Evolutionary conservation across 2,113 vertebrate species (phyloP).

Genomic region (Cricetomys ansorgei): DNA sequence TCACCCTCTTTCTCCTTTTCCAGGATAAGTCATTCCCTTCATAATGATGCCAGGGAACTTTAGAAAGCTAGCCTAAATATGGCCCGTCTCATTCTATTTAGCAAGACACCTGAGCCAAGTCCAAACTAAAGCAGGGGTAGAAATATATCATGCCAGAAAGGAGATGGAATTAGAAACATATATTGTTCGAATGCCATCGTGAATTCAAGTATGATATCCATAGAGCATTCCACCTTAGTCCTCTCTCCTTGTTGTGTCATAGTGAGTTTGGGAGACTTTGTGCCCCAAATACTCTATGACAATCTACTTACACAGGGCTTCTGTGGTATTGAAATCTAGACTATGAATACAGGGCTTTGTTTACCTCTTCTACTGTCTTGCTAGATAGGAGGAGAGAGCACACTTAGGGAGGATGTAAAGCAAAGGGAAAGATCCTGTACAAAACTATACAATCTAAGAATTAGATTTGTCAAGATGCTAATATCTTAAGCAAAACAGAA

Average conservation of each 20-base stretch:
- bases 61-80: not conserved
- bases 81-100: not conserved
- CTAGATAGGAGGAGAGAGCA: not conserved
- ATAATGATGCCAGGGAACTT: not conserved
- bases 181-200: not conserved
- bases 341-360: not conserved
- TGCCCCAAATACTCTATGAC: not conserved
- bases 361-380: not conserved
- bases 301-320: not conserved
- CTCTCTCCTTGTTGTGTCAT: not conserved
- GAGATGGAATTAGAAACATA: not conserved
- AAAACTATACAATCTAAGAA: constrained; percentile 51
- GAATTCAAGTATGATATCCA: not conserved
- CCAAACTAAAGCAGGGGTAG: not conserved
- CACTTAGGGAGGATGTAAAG: not conserved
- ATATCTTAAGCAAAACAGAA: constrained; percentile 86
- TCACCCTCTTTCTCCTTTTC: not conserved
- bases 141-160: not conserved
- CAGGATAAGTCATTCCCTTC: not conserved
- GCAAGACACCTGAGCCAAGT: not conserved
- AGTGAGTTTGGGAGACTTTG: not conserved
- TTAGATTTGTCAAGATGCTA: constrained; percentile 85
- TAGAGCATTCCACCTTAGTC: not conserved
- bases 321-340: not conserved
- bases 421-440: not conserved